Conservation (phyloP, 1,140 invertebrate species). For the Drosophila auraria region DNA sequence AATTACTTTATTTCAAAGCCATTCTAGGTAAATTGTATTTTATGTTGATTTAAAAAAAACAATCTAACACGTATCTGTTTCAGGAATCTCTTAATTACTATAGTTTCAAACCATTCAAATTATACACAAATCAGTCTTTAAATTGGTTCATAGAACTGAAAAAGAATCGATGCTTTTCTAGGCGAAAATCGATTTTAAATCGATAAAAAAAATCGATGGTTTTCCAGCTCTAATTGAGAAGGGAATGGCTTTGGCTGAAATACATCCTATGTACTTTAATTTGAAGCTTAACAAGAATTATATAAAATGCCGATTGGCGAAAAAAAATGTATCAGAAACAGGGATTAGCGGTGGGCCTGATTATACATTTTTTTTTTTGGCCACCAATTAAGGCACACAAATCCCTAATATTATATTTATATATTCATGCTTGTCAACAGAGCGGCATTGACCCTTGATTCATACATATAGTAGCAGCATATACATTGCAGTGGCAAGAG, state of each 20-base stretch:
- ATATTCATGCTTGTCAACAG: not conserved
- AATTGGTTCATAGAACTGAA: not conserved
- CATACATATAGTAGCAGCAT: no score
- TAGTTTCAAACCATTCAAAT: no score
- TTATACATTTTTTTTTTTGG: not conserved
- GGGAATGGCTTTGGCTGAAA: not conserved
- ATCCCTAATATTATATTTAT: not conserved
- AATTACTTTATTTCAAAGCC: no score
- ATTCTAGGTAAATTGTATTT: no score
- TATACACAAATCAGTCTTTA: not conserved
- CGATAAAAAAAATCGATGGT: not conserved
- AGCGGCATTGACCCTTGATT: not conserved
- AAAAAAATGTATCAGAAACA: not conserved
- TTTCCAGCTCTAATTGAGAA: not conserved
- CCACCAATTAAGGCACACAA: not conserved
- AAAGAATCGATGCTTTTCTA: not conserved
- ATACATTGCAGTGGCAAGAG: no score
- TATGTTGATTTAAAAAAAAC: no score
- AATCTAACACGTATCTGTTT: no score
- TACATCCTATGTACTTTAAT: not conserved
- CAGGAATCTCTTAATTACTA: no score
- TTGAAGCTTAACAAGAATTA: no score
- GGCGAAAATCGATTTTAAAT: not conserved
- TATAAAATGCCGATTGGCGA: not conserved
- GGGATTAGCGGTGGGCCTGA: no score